Conservation (phyloP, 2,113 vertebrate species). For the Tragelaphus imberbis region DNA sequence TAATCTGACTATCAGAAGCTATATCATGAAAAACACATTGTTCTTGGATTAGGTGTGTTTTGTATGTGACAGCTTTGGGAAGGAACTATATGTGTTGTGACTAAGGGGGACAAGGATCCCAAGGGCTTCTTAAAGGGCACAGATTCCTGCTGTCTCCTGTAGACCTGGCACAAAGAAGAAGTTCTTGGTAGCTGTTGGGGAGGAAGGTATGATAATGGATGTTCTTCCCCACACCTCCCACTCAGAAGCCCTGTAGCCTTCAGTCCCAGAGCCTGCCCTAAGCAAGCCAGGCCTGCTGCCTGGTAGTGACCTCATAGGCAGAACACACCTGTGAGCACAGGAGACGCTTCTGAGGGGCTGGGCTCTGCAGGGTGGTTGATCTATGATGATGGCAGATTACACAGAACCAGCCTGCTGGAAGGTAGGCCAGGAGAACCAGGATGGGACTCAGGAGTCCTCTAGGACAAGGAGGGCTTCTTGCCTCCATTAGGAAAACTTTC, state of each 20-base stretch:
- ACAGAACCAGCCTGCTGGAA: background rate
- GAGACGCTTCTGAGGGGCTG: fast-evolving
- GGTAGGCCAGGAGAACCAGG: background rate
- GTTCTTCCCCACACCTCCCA: fast-evolving
- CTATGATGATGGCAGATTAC: too few relatives aligned
- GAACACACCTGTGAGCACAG: background rate
- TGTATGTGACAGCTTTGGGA: background rate
- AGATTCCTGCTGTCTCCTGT: background rate
- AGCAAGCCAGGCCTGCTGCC: background rate
- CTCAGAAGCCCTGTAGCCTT: background rate
- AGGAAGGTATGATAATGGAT: background rate
- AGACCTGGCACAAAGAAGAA: background rate
- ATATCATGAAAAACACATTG: fast-evolving
- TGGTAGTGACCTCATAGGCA: fast-evolving
- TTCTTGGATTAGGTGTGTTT: background rate
- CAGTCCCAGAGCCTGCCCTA: too few relatives aligned
- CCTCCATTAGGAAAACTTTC: background rate
- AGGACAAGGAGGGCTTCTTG: background rate
- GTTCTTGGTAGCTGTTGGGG: background rate
- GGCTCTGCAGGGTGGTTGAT: background rate
- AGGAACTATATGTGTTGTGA: background rate
- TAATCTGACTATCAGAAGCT: background rate
- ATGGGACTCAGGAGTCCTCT: background rate
- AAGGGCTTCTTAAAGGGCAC: background rate
- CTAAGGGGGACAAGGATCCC: background rate